Evolutionary conservation across 2,888 invertebrate species (phyloP).

Genomic region (Trachelus stipa): DNA sequence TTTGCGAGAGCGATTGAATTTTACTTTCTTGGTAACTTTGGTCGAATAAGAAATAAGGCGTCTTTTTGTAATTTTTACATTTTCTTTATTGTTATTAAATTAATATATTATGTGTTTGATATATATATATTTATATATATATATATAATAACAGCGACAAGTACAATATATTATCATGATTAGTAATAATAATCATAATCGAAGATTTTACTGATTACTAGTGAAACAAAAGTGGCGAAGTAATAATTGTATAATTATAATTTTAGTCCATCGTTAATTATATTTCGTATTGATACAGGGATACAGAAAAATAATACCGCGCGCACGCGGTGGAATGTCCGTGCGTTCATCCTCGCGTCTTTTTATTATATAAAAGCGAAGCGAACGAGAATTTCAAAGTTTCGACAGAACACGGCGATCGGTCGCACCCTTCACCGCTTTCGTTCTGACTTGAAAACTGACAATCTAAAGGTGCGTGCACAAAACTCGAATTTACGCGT

Average conservation of each 20-base stretch:
- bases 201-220: constrained; percentile 57
- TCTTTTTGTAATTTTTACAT: constrained; percentile 27
- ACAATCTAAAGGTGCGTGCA: constrained; percentile 13
- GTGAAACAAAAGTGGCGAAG: constrained; percentile 55
- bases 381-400: background rate
- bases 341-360: constrained; percentile 26
- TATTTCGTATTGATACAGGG: constrained; percentile 53
- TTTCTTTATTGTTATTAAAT: constrained; percentile 65
- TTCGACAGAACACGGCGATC: background rate
- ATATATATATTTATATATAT: constrained; percentile 55
- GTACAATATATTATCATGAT: constrained; percentile 63
- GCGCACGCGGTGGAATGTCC: constrained; percentile 59
- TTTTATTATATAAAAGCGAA: background rate
- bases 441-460: constrained; percentile 31
- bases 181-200: constrained; percentile 60
- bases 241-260: constrained; percentile 37
- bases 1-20: background rate
- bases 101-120: constrained; percentile 58
- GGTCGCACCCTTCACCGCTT: constrained; percentile 28
- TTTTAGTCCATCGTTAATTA: constrained; percentile 46
- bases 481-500: background rate
- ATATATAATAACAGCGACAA: constrained; percentile 63
- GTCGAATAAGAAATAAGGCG: background rate
- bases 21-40: background rate
- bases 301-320: constrained; percentile 65